These are phyloP conservation scores for Emys orbicularis DNA, from an alignment of 2,797 vertebrate genomes.

Conservation along the genomic window DNA sequence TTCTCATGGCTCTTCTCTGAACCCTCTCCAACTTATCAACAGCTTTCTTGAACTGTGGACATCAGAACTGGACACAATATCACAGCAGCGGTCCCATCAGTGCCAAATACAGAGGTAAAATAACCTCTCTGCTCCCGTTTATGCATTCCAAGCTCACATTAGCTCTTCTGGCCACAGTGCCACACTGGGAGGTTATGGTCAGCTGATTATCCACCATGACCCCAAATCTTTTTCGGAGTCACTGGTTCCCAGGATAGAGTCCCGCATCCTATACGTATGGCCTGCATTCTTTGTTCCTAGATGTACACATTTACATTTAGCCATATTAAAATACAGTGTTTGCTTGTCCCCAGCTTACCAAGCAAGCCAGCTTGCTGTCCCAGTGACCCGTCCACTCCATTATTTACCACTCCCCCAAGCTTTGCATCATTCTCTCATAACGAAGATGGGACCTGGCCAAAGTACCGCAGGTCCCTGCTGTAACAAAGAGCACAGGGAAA, in stretches of 20 bases:
- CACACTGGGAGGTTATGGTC: neutral
- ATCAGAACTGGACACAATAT: neutral
- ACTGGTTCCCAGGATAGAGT: neutral
- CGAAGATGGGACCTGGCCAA: neutral
- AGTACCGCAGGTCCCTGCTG: neutral
- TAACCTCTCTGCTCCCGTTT: too few relatives aligned
- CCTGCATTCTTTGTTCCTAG: neutral
- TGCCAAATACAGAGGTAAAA: too few relatives aligned
- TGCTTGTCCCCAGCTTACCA: neutral
- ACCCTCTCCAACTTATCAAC: neutral
- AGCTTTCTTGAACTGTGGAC: neutral
- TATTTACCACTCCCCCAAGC: neutral
- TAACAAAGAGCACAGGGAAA: neutral
- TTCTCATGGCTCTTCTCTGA: neutral
- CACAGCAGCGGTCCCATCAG: neutral
- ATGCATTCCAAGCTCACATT: too few relatives aligned
- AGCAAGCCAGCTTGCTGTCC: neutral
- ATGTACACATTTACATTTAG: neutral
- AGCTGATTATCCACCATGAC: neutral
- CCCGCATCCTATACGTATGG: neutral
- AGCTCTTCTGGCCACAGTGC: too few relatives aligned
- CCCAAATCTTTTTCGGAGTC: neutral
- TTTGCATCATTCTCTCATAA: neutral
- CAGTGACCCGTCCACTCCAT: neutral
- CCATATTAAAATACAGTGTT: neutral